Base-by-base conservation (phyloP, 2,888 invertebrate species). In the Laothoe populi region DNA sequence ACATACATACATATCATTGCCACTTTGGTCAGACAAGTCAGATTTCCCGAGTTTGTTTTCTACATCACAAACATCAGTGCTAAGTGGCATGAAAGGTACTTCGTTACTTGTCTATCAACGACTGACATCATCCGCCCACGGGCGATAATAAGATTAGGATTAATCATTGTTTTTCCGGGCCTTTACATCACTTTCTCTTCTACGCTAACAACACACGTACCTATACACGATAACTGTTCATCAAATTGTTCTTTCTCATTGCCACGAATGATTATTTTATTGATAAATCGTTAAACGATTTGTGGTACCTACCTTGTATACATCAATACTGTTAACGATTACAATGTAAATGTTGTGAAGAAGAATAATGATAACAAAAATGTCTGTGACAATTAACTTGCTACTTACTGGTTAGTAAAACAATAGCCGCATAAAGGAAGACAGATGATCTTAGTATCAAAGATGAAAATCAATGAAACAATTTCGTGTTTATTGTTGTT, bases 81-180 rank as follows among this genome's bases (percentile, higher is more conserved):
- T 53, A 53, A 53, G 7, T 16, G 53, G 10, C 31, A 35, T 19
- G 31, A 31, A 53, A 19, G 31, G 31, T 19, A 16, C 4, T 31
- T 16, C 10, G 31, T 35, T 19, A 35, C 35, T 49, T n/a, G 49
- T 53, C 26, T 31, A 44, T 44, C 16, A 26, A 8, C 16, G 53
- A 4, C 53, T 53, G 35, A 31, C 53, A 53, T 53, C 53, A 53
- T 19, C 35, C 35, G 53, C 53, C 53, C 53, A 53, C 53, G 11
- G 35, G 53, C 19, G 53, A 35, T 53, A 53, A 53, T 53, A 4
- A 16, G 53, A 35, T 53, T 53, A 53, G 31, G 53, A 53, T 53
- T 53, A 35, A 53, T 11, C 53, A 35, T 53, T 53, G 53, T 53
- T 53, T 53, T 31, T 35, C 31, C 11, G 53, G 10, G 31, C 16